phyloP scores from a whole-genome alignment of 2,888 invertebrate species.

The Ochropleura plecta region DNA sequence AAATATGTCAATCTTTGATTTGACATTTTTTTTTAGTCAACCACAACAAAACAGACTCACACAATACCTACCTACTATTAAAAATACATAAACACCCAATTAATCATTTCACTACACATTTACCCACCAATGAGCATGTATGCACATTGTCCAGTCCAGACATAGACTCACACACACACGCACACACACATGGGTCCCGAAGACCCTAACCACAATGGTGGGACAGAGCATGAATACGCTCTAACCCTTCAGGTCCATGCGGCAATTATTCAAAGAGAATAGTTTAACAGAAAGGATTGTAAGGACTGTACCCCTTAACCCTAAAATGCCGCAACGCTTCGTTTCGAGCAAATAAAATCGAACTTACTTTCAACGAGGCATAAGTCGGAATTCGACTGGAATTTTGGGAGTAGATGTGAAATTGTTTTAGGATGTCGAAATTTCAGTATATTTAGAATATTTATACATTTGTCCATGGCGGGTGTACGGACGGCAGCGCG shows the following conservation, averaged over 20 bases:
- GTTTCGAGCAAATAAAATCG: conserved; percentile 40
- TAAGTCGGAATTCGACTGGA: conserved; percentile 57
- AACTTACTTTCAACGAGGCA: conserved; percentile 37
- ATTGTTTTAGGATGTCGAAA: conserved; percentile 70
- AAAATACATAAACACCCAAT: conserved; percentile 66
- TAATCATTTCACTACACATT: conserved; percentile 69
- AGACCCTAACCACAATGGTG: conserved; percentile 84
- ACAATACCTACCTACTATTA: conserved; percentile 33
- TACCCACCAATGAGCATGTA: conserved; percentile 65
- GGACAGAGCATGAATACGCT: conserved; percentile 88
- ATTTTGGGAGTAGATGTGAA: conserved; percentile 27
- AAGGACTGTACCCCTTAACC: conserved; percentile 73
- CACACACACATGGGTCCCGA: conserved; percentile 54
- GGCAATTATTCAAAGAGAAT: conserved; percentile 91
- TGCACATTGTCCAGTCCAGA: conserved; percentile 75
- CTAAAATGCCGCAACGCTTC: conserved; percentile 64
- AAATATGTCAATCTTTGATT: background rate
- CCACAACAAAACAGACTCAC: conserved; percentile 29
- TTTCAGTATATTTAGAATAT: conserved; percentile 89
- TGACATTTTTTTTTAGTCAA: background rate
- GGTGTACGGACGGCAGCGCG: conserved; percentile 80
- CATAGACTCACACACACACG: conserved; percentile 56
- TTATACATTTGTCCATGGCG: conserved; percentile 87
- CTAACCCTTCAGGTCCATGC: conserved; percentile 90
- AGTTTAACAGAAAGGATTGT: conserved; percentile 91